Percentiles rank a stretch among this genome's conserved stretches.
phyloP scores from a whole-genome alignment of 53 echinoderm and acorn worm species.

The Patiria pectinifera region DNA sequence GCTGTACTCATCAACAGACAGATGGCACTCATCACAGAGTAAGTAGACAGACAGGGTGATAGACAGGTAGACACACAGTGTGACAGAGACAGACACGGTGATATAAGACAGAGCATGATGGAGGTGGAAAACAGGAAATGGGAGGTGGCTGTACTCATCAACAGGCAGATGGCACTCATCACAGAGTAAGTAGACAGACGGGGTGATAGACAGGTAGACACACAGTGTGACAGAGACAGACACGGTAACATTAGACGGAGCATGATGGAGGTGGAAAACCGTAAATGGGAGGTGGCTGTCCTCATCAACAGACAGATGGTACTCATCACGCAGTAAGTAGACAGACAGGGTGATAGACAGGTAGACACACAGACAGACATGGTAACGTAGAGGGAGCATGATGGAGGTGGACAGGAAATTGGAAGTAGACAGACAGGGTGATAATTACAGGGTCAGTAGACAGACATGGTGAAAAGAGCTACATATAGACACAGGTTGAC shows the following conservation, averaged over 20 bases:
- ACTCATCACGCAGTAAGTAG: slow-evolving; percentile 85
- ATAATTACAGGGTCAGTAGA: slow-evolving; percentile 86
- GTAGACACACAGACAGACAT: not conserved
- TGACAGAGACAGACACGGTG: not conserved
- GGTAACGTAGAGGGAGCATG: slow-evolving; percentile 17
- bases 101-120: slow-evolving; percentile 65
- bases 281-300: slow-evolving; percentile 85
- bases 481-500: not conserved
- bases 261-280: slow-evolving; percentile 83
- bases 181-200: slow-evolving; percentile 78
- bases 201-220: not conserved
- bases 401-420: slow-evolving; percentile 92
- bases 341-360: not conserved
- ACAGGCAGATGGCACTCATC: slow-evolving; percentile 77
- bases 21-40: slow-evolving; percentile 84
- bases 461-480: not conserved
- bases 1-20: slow-evolving; percentile 85
- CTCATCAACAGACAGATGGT: slow-evolving; percentile 83
- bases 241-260: slow-evolving; percentile 52
- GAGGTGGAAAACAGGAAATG: slow-evolving; percentile 88
- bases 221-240: not conserved
- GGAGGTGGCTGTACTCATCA: slow-evolving; percentile 85
- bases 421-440: slow-evolving; percentile 80
- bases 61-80: not conserved
- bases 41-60: slow-evolving; percentile 39